phyloP scores from a whole-genome alignment of 30 jellyfish, hydroid and myxozoan species.

The Aurelia sp. region DNA sequence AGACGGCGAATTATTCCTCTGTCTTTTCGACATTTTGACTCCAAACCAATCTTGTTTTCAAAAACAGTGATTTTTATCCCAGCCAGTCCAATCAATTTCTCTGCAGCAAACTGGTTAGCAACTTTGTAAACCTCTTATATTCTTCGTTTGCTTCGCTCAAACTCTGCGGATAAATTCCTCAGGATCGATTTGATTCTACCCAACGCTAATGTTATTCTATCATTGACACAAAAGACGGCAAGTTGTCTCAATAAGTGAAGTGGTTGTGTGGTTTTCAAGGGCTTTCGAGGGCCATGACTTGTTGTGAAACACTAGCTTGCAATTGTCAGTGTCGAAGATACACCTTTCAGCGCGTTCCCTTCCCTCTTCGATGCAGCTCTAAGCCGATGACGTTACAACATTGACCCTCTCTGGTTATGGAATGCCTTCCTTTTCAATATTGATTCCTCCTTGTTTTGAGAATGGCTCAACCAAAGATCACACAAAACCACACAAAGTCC shows the following conservation, averaged over 20 bases:
- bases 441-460: slow-evolving; percentile 9
- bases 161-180: slow-evolving; percentile 1
- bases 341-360: not conserved
- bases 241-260: slow-evolving; percentile 18
- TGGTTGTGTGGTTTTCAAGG: slow-evolving; percentile 50
- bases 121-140: not conserved
- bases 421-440: not conserved
- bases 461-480: slow-evolving; percentile 22
- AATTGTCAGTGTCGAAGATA: not conserved
- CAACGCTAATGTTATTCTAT: slow-evolving; percentile 2
- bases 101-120: too few species aligned
- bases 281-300: slow-evolving; percentile 27
- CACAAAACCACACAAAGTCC: slow-evolving; percentile 8
- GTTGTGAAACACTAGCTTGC: slow-evolving; percentile 16
- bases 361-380: not conserved
- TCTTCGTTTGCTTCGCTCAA: not conserved
- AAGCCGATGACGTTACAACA: slow-evolving; percentile 4
- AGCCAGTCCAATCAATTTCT: not conserved
- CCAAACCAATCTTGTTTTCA: not conserved
- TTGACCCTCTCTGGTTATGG: not conserved
- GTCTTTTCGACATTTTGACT: slow-evolving; percentile 74
- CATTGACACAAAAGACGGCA: slow-evolving; percentile 17
- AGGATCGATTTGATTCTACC: not conserved
- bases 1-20: slow-evolving; percentile 74
- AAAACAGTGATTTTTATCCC: not conserved